A percentile compares a stretch with the other conserved stretches of the same genome.
phyloP scores from a whole-genome alignment of 2,888 invertebrate species.

The Dryobotodes eremita region DNA sequence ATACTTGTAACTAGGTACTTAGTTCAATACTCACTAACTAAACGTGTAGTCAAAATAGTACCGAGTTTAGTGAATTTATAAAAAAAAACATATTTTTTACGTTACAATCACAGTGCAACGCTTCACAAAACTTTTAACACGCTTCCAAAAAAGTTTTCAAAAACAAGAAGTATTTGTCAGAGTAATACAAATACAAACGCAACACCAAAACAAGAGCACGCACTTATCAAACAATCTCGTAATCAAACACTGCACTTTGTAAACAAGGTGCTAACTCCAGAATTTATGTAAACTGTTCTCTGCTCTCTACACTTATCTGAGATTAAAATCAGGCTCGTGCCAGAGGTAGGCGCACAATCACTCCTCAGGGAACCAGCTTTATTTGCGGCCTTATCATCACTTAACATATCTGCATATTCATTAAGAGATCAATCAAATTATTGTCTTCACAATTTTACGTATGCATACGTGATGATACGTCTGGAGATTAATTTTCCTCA shows the following conservation, averaged over 20 bases:
- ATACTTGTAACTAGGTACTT: not conserved
- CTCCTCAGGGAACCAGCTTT: slow-evolving; percentile 86
- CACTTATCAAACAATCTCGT: slow-evolving; percentile 84
- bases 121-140: not conserved
- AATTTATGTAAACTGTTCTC: slow-evolving; percentile 90
- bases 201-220: slow-evolving; percentile 71
- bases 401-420: slow-evolving; percentile 90
- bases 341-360: slow-evolving; percentile 86
- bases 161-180: slow-evolving; percentile 28
- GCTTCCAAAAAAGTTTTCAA: not conserved
- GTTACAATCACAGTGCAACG: too few relatives aligned
- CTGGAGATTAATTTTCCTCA: slow-evolving; percentile 55
- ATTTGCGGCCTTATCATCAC: slow-evolving; percentile 87
- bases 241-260: slow-evolving; percentile 89
- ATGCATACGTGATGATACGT: slow-evolving; percentile 70
- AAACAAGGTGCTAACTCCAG: slow-evolving; percentile 89
- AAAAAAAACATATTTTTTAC: too few relatives aligned
- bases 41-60: not conserved
- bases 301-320: slow-evolving; percentile 87
- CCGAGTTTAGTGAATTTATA: not conserved
- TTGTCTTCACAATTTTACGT: slow-evolving; percentile 73
- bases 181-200: slow-evolving; percentile 42
- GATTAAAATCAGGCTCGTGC: slow-evolving; percentile 88
- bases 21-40: not conserved
- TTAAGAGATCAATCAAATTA: slow-evolving; percentile 89